Conservation (phyloP, 2,113 vertebrate species). For the Onychostruthus taczanowskii region DNA sequence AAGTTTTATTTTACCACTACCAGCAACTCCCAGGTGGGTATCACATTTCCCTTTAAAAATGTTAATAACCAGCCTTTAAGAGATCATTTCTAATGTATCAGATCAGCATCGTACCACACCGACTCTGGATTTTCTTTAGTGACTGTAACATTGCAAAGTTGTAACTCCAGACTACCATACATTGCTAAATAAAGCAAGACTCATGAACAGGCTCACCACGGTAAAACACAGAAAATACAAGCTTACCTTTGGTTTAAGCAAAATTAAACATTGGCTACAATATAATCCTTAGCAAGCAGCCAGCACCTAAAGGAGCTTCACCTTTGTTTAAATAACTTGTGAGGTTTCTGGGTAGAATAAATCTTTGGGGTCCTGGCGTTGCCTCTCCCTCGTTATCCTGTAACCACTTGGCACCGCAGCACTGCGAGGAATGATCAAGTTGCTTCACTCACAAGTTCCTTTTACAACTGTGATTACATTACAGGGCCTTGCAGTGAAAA, state of each 20-base stretch:
- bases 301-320: constrained; percentile 11
- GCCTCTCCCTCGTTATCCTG: constrained; percentile 14
- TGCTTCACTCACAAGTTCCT: constrained; percentile 58
- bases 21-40: not conserved
- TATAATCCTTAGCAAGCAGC: constrained; percentile 18
- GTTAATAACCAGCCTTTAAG: not conserved
- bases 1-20: not conserved
- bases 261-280: constrained; percentile 16
- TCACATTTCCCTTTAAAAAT: not conserved
- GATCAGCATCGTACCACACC: not conserved
- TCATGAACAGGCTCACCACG: not conserved
- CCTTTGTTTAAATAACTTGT: constrained; percentile 43
- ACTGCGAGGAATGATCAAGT: constrained; percentile 38
- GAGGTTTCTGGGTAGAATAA: constrained; percentile 27
- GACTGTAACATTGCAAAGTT: not conserved
- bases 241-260: constrained; percentile 70
- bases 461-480: constrained; percentile 59
- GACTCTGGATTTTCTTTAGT: not conserved
- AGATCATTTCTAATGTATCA: not conserved
- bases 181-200: not conserved
- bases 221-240: not conserved
- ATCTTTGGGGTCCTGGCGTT: not conserved
- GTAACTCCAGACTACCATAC: not conserved
- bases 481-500: constrained; percentile 27
- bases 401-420: constrained; percentile 34